Evolutionary conservation across 2,888 invertebrate genomes (phyloP).

Genomic region (Caenorhabditis japonica): DNA sequence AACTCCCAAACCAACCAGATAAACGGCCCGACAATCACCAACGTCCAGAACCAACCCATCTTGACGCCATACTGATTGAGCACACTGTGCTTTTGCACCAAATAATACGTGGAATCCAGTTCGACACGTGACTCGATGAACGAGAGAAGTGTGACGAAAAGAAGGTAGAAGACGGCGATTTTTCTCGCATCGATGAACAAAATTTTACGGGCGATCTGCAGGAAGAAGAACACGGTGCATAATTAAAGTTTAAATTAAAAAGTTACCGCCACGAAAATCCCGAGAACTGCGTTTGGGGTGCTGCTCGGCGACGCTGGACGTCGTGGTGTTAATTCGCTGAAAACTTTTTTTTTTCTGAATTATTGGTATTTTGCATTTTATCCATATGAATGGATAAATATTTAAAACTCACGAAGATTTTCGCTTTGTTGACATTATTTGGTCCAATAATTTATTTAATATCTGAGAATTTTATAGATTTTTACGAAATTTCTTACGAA

Average conservation of each 20-base stretch:
- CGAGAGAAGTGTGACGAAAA: constrained; percentile 63
- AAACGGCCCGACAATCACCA: constrained; percentile 86
- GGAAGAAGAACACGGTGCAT: no score
- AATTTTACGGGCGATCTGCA: constrained; percentile 65
- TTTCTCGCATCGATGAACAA: constrained; percentile 67
- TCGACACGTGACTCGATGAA: constrained; percentile 55
- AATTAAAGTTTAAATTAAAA: constrained; percentile 2
- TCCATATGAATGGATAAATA: background rate
- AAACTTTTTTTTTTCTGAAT: background rate
- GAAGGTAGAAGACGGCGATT: constrained; percentile 69
- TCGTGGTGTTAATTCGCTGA: constrained; percentile 12
- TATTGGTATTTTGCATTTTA: no score
- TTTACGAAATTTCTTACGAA: constrained; percentile 12
- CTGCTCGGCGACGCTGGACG: constrained; percentile 40
- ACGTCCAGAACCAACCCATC: constrained; percentile 97
- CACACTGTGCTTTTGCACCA: constrained; percentile 86
- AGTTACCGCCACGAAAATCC: constrained; percentile 42
- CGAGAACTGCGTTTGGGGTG: constrained; percentile 40
- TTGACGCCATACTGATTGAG: constrained; percentile 95
- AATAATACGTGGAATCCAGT: constrained; percentile 60
- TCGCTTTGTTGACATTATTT: constrained; percentile 24
- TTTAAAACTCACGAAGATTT: constrained; percentile 27
- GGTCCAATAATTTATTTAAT: no score
- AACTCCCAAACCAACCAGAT: no score
- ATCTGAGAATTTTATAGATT: no score